phyloP scores from a whole-genome alignment of 2,888 invertebrate genomes.

The Tiliacea aurago region DNA sequence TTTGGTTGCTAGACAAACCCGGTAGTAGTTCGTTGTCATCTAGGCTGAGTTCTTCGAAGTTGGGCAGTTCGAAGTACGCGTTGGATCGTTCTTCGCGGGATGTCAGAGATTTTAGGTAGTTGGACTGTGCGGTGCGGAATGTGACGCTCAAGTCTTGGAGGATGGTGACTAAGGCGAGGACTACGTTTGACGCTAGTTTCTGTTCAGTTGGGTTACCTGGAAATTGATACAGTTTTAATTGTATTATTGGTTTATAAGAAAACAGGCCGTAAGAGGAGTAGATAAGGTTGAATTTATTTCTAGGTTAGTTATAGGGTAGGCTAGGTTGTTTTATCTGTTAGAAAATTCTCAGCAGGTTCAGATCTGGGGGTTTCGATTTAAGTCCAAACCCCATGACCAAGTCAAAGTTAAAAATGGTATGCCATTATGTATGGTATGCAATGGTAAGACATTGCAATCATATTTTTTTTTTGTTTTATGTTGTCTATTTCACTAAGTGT shows the following conservation, averaged over 20 bases:
- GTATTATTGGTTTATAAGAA: background rate
- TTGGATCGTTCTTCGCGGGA: slow-evolving; percentile 97
- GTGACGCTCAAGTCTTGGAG: slow-evolving; percentile 96
- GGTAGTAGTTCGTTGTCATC: slow-evolving; percentile 86
- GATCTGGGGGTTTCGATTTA: background rate
- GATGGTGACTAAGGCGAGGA: slow-evolving; percentile 95
- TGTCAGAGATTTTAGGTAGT: slow-evolving; percentile 96
- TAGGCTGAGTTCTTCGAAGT: slow-evolving; percentile 91
- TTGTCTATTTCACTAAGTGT: too few relatives aligned
- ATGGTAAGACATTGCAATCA: too few relatives aligned
- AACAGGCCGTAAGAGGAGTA: background rate
- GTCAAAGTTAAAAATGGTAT: too few relatives aligned
- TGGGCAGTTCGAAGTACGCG: slow-evolving; percentile 95
- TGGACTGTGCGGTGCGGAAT: slow-evolving; percentile 96
- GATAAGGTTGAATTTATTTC: background rate
- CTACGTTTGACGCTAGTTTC: slow-evolving; percentile 95
- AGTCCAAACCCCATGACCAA: too few relatives aligned
- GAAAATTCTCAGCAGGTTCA: background rate
- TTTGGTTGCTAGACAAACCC: slow-evolving; percentile 84
- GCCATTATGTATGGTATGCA: too few relatives aligned
- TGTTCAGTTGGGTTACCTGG: slow-evolving; percentile 93
- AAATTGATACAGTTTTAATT: slow-evolving; percentile 70
- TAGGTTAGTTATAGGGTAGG: too few relatives aligned
- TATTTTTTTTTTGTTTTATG: too few relatives aligned
- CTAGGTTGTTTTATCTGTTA: background rate